Percentiles rank a stretch among this genome's conserved stretches.
These are phyloP conservation scores for Phrynocephalus guinanensis DNA, from an alignment of 2,797 vertebrate genomes.

Conservation along the genomic window DNA sequence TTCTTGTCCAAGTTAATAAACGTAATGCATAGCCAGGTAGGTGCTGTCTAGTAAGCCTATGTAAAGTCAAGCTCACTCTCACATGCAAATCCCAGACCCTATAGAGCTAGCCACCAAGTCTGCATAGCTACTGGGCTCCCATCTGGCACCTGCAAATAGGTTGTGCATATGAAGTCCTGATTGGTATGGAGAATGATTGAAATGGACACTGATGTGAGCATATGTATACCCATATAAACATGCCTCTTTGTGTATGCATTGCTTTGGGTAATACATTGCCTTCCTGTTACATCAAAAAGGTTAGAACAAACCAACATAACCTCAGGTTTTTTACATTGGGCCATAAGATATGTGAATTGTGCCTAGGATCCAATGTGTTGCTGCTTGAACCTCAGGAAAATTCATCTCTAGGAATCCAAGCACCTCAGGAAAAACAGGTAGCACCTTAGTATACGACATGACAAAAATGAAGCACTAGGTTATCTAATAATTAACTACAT, in stretches of 20 bases:
- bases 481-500: slow-evolving; percentile 2
- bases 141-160: not conserved
- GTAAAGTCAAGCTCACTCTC: not conserved
- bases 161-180: not conserved
- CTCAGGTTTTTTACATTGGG: not conserved
- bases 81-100: not conserved
- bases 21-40: not conserved
- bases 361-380: not conserved
- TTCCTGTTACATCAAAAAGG: not conserved
- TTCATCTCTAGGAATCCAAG: not conserved
- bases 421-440: not conserved
- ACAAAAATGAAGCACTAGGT: not conserved
- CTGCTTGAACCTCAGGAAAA: not conserved
- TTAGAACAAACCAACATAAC: not conserved
- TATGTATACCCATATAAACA: not conserved
- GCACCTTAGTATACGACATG: not conserved
- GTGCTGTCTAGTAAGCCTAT: not conserved
- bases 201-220: not conserved
- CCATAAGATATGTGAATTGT: not conserved
- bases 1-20: not conserved
- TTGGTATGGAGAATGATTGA: not conserved
- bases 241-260: not conserved
- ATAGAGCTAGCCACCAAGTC: not conserved
- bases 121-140: too few relatives aligned
- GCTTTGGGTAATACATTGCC: not conserved